phyloP scores from a whole-genome alignment of 2,113 vertebrate species.

The Stercorarius parasiticus region DNA sequence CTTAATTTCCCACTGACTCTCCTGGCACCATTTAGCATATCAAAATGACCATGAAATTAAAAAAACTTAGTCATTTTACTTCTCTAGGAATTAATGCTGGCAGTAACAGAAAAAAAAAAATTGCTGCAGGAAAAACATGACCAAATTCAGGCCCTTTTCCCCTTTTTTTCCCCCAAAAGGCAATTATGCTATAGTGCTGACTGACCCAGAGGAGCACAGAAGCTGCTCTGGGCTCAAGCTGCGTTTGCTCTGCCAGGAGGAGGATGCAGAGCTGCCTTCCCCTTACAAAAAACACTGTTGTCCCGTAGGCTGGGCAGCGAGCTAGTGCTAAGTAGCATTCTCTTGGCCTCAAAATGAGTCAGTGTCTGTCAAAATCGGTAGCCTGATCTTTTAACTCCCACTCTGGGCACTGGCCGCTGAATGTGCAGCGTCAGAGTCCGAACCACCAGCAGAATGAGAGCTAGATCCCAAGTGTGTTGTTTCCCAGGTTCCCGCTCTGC shows the following conservation, averaged over 20 bases:
- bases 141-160: neutral
- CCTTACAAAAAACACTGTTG: neutral
- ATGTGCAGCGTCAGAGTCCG: neutral
- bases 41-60: conserved; percentile 52
- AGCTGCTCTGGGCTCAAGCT: neutral
- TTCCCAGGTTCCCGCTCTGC: neutral
- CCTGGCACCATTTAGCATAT: conserved; percentile 12
- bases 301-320: neutral
- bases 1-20: conserved; percentile 8
- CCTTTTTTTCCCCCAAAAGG: neutral
- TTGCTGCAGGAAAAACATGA: neutral
- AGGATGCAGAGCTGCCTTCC: neutral
- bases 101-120: neutral
- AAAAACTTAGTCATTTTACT: neutral
- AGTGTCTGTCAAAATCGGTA: neutral
- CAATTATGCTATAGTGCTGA: neutral
- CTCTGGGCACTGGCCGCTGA: neutral
- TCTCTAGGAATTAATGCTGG: neutral
- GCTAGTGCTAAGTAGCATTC: neutral
- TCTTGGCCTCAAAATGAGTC: neutral
- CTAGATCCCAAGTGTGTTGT: neutral
- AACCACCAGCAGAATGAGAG: neutral
- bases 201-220: neutral
- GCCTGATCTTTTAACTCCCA: neutral
- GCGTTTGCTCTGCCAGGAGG: neutral